Evolutionary conservation across 2,888 invertebrate species (phyloP).

Genomic region (Beris morrisii): DNA sequence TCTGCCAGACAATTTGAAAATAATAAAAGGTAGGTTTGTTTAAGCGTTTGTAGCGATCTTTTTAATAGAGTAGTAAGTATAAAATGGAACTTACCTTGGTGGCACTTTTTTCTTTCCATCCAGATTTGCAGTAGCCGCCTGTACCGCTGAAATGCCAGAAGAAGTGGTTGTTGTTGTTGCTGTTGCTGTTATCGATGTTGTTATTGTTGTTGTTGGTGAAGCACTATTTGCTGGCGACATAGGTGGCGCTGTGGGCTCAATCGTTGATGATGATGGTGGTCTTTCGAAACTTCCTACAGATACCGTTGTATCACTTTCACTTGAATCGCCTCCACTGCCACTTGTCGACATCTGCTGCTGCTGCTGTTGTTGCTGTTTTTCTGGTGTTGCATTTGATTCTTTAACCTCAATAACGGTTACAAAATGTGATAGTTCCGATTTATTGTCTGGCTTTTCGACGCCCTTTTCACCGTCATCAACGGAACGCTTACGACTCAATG

Average conservation of each 20-base stretch:
- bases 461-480: conserved; percentile 57
- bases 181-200: conserved; percentile 39
- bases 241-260: conserved; percentile 52
- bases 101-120: conserved; percentile 68
- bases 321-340: conserved; percentile 37
- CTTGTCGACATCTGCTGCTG: conserved; percentile 27
- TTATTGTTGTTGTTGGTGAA: conserved; percentile 36
- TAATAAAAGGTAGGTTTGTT: too few species aligned
- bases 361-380: conserved; percentile 38
- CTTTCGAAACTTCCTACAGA: conserved; percentile 48
- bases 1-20: neutral
- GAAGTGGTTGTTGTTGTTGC: conserved; percentile 44
- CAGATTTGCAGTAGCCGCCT: conserved; percentile 49
- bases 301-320: conserved; percentile 40
- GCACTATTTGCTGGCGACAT: conserved; percentile 50
- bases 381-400: conserved; percentile 63
- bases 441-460: conserved; percentile 32
- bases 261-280: conserved; percentile 37
- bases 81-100: conserved; percentile 59
- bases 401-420: conserved; percentile 89
- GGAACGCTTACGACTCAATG: conserved; percentile 60
- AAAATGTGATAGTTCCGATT: conserved; percentile 61
- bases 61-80: neutral
- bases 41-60: too few species aligned
- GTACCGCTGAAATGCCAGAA: conserved; percentile 9